Evolutionary conservation across 2,113 vertebrate species (phyloP).

Genomic region (Eleginops maclovinus): DNA sequence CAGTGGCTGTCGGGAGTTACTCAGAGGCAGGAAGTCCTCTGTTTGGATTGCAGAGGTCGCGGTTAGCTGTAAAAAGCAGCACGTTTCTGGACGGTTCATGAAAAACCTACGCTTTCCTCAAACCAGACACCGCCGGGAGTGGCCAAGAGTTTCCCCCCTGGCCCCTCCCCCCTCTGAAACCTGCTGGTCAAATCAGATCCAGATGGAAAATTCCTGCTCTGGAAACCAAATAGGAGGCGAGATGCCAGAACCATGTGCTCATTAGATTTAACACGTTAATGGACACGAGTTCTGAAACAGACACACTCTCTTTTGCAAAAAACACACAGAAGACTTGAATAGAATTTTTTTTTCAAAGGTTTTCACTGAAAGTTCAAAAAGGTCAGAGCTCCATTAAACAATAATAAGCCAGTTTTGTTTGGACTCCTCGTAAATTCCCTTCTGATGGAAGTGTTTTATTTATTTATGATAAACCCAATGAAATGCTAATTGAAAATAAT

Average conservation of each 20-base stretch:
- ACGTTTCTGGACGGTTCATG: background rate
- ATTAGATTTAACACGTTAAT: conserved; percentile 10
- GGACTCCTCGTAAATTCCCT: too few relatives aligned
- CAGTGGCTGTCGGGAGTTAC: background rate
- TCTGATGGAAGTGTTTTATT: too few relatives aligned
- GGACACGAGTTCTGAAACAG: background rate
- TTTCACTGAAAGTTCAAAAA: background rate
- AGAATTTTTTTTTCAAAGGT: background rate
- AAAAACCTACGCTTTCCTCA: background rate
- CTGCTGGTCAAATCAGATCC: conserved; percentile 11
- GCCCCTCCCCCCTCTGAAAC: too few relatives aligned
- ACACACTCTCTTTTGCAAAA: too few relatives aligned
- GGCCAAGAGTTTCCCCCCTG: background rate
- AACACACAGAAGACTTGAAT: too few relatives aligned
- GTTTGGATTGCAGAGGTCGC: background rate
- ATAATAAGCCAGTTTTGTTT: too few relatives aligned
- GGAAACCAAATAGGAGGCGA: background rate
- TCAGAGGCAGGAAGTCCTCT: conserved; percentile 3
- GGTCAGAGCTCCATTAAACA: too few relatives aligned
- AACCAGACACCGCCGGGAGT: conserved; percentile 17
- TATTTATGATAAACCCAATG: too few relatives aligned
- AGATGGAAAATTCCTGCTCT: background rate
- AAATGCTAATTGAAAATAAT: too few relatives aligned
- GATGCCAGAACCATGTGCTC: background rate
- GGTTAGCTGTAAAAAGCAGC: background rate